Base-by-base conservation (phyloP, 2,113 vertebrate species). In the Equus quagga region DNA sequence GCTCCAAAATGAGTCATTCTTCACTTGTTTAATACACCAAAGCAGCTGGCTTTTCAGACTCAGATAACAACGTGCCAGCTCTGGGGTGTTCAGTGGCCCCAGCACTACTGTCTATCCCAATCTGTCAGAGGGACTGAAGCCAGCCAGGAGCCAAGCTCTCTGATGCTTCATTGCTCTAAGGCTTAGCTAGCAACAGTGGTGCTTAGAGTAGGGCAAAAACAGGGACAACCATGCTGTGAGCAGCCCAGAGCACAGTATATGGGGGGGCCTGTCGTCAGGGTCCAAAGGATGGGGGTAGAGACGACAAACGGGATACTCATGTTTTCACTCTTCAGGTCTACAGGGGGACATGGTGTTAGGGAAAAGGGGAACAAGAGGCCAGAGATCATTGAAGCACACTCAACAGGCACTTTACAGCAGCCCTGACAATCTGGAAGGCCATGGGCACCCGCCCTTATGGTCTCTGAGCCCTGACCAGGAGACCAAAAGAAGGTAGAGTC, bases 171-270 rank as follows among this genome's bases (percentile, higher is more conserved):
- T 4, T 62, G 7, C 76, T n/a, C 41, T 5, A 8, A 49, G 60
- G 65, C 26, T 36, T 2, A 31, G 28, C 62, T 23, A 15, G 21
- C 8, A 33, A 41, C 11, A 15, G 8, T 21, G 41, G 31, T 62
- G 65, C 46, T 69, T 19, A n/a, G 33, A 72, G 33, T 0, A 51
- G 46, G 76, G 21, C 76, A 69, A 76, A 70, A 8, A 4, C 46
- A 65, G 49, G 91, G 33, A 18, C 0, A 0, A 7, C 24, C 0
- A 26, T 70, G 64, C 33, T 9, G 28, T 8, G 33, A 56, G 67
- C n/a, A 23, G 41, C 26, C 36, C 70, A 7, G 0, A 0, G 89
- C 49, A 41, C 7, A 54, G 46, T 12, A 11, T 4, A 4, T 0
- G 26, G 21, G 49, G 9, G 9, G 46, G 84, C 33, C 75, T 54